Conservation (phyloP, 2,113 vertebrate genomes). For the Petrocephalus microphthalmus region DNA sequence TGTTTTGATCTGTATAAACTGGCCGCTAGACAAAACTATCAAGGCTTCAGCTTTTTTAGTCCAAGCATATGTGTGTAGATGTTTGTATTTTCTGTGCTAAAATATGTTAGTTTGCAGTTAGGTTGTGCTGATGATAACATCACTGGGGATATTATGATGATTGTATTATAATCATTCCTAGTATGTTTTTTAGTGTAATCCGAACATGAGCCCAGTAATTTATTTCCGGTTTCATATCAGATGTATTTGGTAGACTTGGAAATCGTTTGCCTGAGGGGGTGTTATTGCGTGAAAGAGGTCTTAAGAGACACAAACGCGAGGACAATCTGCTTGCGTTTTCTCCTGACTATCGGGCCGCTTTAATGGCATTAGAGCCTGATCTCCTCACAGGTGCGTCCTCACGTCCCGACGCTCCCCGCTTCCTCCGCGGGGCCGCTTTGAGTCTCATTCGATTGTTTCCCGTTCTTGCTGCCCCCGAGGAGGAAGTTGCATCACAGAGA, state of each 20-base stretch:
- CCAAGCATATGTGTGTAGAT: no score
- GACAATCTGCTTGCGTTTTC: background rate
- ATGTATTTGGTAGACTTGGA: background rate
- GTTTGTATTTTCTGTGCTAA: background rate
- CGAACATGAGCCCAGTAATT: background rate
- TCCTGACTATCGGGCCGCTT: background rate
- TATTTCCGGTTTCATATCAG: background rate
- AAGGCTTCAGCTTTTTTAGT: no score
- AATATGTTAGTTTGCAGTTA: background rate
- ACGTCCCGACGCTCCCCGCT: background rate
- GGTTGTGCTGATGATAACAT: background rate
- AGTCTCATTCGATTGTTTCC: background rate
- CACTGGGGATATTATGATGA: background rate
- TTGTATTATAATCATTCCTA: background rate
- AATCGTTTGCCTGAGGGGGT: background rate
- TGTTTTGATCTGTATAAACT: no score
- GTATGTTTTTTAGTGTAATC: background rate
- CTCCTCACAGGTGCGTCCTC: background rate
- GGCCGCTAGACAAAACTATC: no score
- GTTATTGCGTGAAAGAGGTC: background rate
- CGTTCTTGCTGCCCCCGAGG: background rate
- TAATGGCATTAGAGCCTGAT: background rate
- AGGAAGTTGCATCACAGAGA: conserved; percentile 15
- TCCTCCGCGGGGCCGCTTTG: background rate
- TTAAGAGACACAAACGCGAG: background rate